phyloP scores from a whole-genome alignment of 2,888 invertebrate species.

The Caradrina kadenii region DNA sequence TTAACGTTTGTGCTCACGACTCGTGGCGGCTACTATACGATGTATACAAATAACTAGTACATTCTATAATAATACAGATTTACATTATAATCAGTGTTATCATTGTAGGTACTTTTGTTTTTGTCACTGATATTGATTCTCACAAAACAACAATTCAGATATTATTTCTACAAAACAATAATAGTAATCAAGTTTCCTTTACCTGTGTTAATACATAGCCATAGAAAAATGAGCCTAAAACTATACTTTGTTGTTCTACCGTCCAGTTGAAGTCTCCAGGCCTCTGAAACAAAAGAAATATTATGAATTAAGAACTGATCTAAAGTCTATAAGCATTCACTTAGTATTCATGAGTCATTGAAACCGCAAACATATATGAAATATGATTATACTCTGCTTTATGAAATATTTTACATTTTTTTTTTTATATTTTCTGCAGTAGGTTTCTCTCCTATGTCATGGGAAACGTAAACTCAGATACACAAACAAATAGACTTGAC shows the following conservation, averaged over 20 bases:
- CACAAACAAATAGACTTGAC: too few species aligned
- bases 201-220: constrained; percentile 96
- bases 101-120: constrained; percentile 3
- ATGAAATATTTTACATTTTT: too few species aligned
- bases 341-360: background rate
- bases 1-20: too few species aligned
- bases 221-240: constrained; percentile 95
- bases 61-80: background rate
- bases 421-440: too few species aligned
- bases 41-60: background rate
- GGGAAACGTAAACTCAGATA: too few species aligned
- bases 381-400: too few species aligned
- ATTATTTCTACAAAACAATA: constrained; percentile 9
- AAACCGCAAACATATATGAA: background rate
- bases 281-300: constrained; percentile 83
- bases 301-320: background rate
- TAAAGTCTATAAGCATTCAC: background rate
- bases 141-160: background rate
- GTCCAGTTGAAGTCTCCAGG: constrained; percentile 95
- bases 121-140: background rate
- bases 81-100: constrained; percentile 10
- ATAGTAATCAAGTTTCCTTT: constrained; percentile 9
- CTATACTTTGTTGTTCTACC: constrained; percentile 94
- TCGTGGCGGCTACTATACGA: too few species aligned
- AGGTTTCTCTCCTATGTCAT: background rate